A percentile compares a stretch with the other conserved stretches of the same genome.
These are phyloP conservation scores for Caprella mutica DNA, from an alignment of 2,888 invertebrate genomes.

Conservation along the genomic window DNA sequence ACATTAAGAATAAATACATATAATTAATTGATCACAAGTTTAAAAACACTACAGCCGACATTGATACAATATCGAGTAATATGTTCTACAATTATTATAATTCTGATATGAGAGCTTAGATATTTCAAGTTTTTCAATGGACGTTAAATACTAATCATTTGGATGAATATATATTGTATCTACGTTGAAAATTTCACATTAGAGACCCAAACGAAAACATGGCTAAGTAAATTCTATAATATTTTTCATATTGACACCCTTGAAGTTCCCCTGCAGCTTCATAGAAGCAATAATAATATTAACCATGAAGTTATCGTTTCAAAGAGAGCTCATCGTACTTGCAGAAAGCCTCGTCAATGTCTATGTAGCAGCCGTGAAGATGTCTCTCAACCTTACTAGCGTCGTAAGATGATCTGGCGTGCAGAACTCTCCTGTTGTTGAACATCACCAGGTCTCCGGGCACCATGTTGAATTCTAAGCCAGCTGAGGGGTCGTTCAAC, in stretches of 20 bases:
- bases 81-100: too few species aligned
- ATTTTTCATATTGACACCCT: neutral
- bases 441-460: slow-evolving; percentile 41
- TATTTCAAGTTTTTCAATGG: too few species aligned
- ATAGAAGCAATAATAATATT: neutral
- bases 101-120: too few species aligned
- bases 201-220: too few species aligned
- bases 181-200: too few species aligned
- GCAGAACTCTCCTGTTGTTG: slow-evolving; percentile 40
- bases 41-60: too few species aligned
- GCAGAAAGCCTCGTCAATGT: slow-evolving; percentile 40
- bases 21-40: too few species aligned
- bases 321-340: slow-evolving; percentile 35
- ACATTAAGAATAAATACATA: too few species aligned
- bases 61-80: too few species aligned
- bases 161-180: too few species aligned
- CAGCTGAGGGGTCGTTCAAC: slow-evolving; percentile 37
- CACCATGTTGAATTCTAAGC: slow-evolving; percentile 38
- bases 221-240: too few species aligned
- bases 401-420: slow-evolving; percentile 39
- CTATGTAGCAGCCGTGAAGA: slow-evolving; percentile 40
- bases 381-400: slow-evolving; percentile 38
- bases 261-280: neutral
- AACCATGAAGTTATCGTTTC: neutral
- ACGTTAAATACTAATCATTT: too few species aligned